These are phyloP conservation scores for Chanos chanos DNA, from an alignment of 2,797 vertebrate species.

Conservation along the genomic window DNA sequence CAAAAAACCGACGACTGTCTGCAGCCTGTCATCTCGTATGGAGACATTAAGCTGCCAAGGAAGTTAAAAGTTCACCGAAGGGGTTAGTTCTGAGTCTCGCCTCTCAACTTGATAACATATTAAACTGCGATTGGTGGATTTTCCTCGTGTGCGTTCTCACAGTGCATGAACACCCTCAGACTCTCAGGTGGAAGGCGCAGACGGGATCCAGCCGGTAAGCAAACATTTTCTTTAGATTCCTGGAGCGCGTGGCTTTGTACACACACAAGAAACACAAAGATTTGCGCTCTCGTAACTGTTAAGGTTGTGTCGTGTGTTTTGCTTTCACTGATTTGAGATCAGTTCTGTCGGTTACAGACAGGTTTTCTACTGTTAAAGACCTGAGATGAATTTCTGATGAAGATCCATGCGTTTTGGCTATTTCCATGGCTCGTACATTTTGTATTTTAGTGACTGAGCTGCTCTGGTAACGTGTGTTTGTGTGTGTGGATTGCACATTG, in stretches of 20 bases:
- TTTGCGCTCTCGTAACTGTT: background rate
- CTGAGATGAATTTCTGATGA: background rate
- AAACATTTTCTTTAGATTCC: too few species aligned
- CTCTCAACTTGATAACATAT: conserved; percentile 19
- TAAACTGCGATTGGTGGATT: conserved; percentile 32
- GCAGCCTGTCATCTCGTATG: too few species aligned
- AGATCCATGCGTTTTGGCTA: background rate
- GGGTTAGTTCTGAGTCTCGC: background rate
- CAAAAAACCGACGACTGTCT: too few species aligned
- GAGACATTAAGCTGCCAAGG: background rate
- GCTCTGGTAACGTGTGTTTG: too few species aligned
- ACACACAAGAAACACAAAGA: too few species aligned
- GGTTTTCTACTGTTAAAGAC: background rate
- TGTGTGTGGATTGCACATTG: too few species aligned
- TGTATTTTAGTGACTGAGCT: too few species aligned
- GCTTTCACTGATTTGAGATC: background rate
- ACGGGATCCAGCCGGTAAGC: background rate
- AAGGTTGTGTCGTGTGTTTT: background rate
- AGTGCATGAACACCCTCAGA: background rate
- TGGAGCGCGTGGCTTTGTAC: too few species aligned
- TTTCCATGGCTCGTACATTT: too few species aligned
- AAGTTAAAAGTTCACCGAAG: conserved; percentile 2
- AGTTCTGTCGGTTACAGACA: background rate
- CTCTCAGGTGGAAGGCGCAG: background rate
- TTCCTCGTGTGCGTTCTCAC: conserved; percentile 2